Percentiles rank a stretch among this genome's conserved stretches.
These are phyloP conservation scores for Eueides isabella DNA, from an alignment of 1,140 invertebrate genomes.

Conservation along the genomic window DNA sequence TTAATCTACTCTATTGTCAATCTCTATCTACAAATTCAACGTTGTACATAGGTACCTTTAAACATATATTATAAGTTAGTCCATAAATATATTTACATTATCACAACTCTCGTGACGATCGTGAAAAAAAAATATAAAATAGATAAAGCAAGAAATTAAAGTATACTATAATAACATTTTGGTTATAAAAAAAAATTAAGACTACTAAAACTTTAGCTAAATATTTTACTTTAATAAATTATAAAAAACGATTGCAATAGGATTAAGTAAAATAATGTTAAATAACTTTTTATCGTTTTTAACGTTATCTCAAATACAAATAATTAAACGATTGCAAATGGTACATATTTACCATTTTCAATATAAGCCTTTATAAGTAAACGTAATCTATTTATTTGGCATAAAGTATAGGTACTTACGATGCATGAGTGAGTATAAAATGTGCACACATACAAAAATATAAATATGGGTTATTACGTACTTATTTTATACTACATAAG, in stretches of 20 bases:
- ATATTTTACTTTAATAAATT: no score
- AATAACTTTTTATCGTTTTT: no score
- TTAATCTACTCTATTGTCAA: conserved; percentile 46
- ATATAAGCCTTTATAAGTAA: background rate
- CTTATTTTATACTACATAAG: background rate
- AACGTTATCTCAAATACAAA: no score
- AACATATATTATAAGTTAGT: conserved; percentile 32
- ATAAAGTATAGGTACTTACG: background rate
- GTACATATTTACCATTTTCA: background rate
- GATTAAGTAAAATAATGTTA: background rate
- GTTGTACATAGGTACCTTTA: conserved; percentile 32
- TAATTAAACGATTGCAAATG: background rate
- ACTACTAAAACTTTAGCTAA: no score
- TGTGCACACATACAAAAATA: conserved; percentile 3
- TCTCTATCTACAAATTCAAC: conserved; percentile 37
- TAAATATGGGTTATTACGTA: background rate
- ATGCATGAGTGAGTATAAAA: background rate
- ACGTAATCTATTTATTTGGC: background rate
- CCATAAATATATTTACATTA: conserved; percentile 38
- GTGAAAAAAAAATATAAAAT: background rate
- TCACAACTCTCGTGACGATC: conserved; percentile 43
- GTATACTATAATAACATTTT: background rate
- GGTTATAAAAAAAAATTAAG: background rate
- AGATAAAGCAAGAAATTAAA: background rate
- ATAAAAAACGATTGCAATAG: no score